Percentiles rank a stretch among this genome's conserved stretches.
These are phyloP conservation scores for Oriolus oriolus DNA, from an alignment of 2,113 vertebrate species.

Conservation along the genomic window DNA sequence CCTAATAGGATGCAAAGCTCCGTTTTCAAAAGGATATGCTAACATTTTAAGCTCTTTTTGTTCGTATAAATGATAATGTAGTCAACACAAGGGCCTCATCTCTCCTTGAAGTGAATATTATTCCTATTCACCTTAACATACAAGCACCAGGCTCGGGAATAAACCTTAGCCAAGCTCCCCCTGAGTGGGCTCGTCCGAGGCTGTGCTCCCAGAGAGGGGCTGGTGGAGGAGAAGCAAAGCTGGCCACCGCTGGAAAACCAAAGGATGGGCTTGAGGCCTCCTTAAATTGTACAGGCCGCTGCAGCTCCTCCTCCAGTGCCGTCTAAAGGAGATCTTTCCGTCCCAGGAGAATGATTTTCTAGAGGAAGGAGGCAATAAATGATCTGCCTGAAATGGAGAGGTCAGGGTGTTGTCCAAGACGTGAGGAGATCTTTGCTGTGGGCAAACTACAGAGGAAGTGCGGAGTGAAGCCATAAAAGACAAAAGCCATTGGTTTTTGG, in stretches of 20 bases:
- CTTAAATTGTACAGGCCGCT: neutral
- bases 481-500: fast-evolving
- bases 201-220: neutral
- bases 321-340: neutral
- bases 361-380: neutral
- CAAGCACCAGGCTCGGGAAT: neutral
- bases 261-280: neutral
- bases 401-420: neutral
- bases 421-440: neutral
- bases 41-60: conserved; percentile 72
- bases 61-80: conserved; percentile 70
- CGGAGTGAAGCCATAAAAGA: neutral
- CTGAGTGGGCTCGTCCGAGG: neutral
- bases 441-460: neutral
- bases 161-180: neutral
- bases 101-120: conserved; percentile 54
- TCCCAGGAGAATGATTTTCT: neutral
- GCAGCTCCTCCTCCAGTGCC: neutral
- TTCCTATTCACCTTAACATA: conserved; percentile 37
- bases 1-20: conserved; percentile 68
- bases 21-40: conserved; percentile 67
- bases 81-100: conserved; percentile 63
- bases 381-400: neutral
- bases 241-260: neutral
- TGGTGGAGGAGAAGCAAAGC: neutral